A percentile compares a stretch with the other conserved stretches of the same genome.
These are phyloP conservation scores for Macaria notata DNA, from an alignment of 2,888 invertebrate genomes.

Conservation along the genomic window DNA sequence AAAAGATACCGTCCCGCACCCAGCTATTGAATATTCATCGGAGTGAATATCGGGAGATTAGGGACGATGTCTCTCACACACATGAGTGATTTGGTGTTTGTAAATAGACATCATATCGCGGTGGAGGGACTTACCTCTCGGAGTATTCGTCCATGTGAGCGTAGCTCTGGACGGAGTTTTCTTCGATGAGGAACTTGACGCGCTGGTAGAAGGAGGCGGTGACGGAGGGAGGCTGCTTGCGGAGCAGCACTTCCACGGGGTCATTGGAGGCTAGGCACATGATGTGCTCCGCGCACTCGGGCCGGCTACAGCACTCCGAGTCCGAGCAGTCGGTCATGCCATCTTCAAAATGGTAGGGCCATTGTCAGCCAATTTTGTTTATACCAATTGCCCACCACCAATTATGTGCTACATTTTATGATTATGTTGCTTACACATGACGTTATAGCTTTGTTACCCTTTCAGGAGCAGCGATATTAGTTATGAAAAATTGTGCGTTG, in stretches of 20 bases:
- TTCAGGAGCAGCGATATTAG: too few relatives aligned
- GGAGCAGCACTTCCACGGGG: slow-evolving; percentile 96
- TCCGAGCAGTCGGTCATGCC: slow-evolving; percentile 99
- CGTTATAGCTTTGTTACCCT: too few relatives aligned
- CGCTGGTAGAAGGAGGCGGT: slow-evolving; percentile 99
- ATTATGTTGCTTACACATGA: too few relatives aligned
- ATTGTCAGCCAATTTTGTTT: slow-evolving; percentile 53
- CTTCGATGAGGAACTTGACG: slow-evolving; percentile 98
- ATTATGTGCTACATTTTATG: background rate
- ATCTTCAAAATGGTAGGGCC: slow-evolving; percentile 86
- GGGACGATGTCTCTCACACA: slow-evolving; percentile 66
- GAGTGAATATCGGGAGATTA: slow-evolving; percentile 28
- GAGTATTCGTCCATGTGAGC: slow-evolving; percentile 98
- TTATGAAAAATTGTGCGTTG: too few relatives aligned
- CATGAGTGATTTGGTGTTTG: slow-evolving; percentile 72
- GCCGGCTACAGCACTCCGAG: slow-evolving; percentile 97
- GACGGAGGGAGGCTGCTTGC: slow-evolving; percentile 97
- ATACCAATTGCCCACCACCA: slow-evolving; percentile 29
- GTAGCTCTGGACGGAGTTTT: slow-evolving; percentile 99
- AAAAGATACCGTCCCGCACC: slow-evolving; percentile 59
- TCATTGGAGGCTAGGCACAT: slow-evolving; percentile 98
- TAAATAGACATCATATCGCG: slow-evolving; percentile 41
- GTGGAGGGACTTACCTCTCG: slow-evolving; percentile 91
- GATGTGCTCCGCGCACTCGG: slow-evolving; percentile 93
- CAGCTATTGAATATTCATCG: slow-evolving; percentile 23